Evolutionary conservation across 2,888 invertebrate genomes (phyloP).

Genomic region (Aphodius granarius): DNA sequence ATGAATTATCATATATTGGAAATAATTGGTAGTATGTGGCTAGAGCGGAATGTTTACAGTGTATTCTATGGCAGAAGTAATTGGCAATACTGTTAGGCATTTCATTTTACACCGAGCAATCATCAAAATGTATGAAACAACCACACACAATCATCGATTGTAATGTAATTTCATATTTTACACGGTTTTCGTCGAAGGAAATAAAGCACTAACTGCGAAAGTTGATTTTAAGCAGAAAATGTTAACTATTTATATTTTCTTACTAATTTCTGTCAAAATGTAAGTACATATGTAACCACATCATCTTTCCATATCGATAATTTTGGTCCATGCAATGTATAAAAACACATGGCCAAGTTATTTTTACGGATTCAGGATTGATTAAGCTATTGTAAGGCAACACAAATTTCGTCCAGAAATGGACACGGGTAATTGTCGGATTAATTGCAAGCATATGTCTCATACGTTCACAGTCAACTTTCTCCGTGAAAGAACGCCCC

Average conservation of each 20-base stretch:
- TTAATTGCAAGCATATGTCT: slow-evolving; percentile 10
- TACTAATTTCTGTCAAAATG: no score
- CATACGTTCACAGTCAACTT: neutral
- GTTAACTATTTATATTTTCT: no score
- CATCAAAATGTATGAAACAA: neutral
- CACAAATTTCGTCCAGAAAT: neutral
- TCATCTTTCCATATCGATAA: neutral
- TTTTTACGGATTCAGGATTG: neutral
- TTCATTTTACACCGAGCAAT: neutral
- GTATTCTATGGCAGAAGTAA: neutral
- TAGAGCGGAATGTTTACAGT: neutral
- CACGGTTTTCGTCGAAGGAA: neutral
- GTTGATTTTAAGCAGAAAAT: no score
- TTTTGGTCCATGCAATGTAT: neutral
- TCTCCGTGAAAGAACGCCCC: neutral
- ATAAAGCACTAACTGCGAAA: neutral
- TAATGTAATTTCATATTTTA: neutral
- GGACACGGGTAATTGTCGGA: slow-evolving; percentile 6
- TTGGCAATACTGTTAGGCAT: neutral
- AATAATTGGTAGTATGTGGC: neutral
- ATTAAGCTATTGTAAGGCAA: slow-evolving; percentile 4
- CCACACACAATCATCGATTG: neutral
- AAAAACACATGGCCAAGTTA: neutral
- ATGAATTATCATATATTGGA: no score
- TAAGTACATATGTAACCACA: no score